Conservation (phyloP, 2,113 vertebrate species). For the Hippopotamus amphibius region DNA sequence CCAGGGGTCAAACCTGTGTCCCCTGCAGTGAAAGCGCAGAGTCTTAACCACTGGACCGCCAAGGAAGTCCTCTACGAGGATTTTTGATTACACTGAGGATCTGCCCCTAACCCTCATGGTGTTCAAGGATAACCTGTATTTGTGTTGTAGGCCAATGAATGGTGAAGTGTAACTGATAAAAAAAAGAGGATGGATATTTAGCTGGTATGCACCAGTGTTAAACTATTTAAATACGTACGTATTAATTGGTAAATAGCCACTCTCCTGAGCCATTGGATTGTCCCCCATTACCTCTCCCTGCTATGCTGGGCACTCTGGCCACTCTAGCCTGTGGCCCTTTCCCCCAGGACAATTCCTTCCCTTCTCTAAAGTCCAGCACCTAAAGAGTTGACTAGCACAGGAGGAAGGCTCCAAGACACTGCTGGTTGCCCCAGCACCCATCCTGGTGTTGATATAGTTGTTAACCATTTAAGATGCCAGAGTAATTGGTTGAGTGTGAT, state of each 20-base stretch:
- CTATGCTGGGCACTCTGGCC: not conserved
- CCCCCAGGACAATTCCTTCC: not conserved
- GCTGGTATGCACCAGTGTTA: not conserved
- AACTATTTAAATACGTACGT: not conserved
- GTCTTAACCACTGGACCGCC: too few relatives aligned
- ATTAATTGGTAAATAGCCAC: not conserved
- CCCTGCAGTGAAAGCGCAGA: too few relatives aligned
- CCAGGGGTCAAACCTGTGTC: too few relatives aligned
- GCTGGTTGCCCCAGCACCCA: rapidly evolving
- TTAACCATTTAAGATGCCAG: not conserved
- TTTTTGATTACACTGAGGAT: not conserved
- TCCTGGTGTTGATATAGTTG: not conserved
- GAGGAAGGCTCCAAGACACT: not conserved
- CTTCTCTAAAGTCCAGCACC: not conserved
- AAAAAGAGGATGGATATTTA: not conserved
- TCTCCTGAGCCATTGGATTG: not conserved
- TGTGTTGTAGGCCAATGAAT: not conserved
- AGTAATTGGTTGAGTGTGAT: not conserved
- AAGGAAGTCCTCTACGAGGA: too few relatives aligned
- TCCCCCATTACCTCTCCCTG: too few relatives aligned
- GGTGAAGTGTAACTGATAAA: not conserved
- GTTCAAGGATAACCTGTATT: not conserved
- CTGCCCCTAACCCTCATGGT: not conserved
- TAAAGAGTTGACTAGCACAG: not conserved
- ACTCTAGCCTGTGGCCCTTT: not conserved